Conservation (phyloP, 2,888 invertebrate species). For the Pyralis farinalis region DNA sequence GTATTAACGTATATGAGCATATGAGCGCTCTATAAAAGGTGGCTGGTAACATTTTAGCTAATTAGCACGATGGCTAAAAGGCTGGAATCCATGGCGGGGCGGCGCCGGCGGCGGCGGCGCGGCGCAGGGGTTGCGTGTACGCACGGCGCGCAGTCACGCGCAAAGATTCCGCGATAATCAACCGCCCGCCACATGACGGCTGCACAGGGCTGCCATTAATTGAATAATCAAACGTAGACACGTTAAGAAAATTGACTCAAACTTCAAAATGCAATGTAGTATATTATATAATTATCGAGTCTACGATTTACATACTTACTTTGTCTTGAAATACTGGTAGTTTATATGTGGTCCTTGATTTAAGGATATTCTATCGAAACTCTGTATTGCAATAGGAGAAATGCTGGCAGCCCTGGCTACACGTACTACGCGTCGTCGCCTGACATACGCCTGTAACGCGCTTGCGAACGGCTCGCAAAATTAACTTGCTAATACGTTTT, state of each 20-base stretch:
- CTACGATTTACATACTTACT: too few relatives aligned
- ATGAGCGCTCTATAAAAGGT: too few relatives aligned
- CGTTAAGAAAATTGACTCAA: too few relatives aligned
- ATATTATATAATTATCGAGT: too few relatives aligned
- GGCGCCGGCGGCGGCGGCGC: slow-evolving; percentile 25
- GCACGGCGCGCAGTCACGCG: slow-evolving; percentile 44
- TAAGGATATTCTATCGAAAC: too few relatives aligned
- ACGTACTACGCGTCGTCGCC: not conserved
- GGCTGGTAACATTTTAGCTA: slow-evolving; percentile 3
- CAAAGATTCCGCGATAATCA: slow-evolving; percentile 68
- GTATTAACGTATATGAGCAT: too few relatives aligned
- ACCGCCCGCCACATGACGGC: slow-evolving; percentile 60
- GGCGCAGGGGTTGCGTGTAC: slow-evolving; percentile 38
- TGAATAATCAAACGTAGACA: too few relatives aligned
- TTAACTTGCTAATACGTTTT: slow-evolving; percentile 12
- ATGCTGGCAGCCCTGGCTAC: too few relatives aligned
- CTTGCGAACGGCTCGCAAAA: slow-evolving; percentile 8
- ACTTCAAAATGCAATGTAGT: too few relatives aligned
- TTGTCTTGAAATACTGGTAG: too few relatives aligned
- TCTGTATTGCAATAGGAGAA: too few relatives aligned
- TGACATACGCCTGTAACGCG: slow-evolving; percentile 2
- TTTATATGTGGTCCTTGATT: too few relatives aligned
- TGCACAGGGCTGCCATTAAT: not conserved
- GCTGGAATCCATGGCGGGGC: slow-evolving; percentile 7
- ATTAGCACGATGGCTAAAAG: slow-evolving; percentile 6